A percentile compares a stretch with the other conserved stretches of the same genome.
Conservation (phyloP, 1,140 invertebrate genomes). For the Aphelenchoides avenae region DNA sequence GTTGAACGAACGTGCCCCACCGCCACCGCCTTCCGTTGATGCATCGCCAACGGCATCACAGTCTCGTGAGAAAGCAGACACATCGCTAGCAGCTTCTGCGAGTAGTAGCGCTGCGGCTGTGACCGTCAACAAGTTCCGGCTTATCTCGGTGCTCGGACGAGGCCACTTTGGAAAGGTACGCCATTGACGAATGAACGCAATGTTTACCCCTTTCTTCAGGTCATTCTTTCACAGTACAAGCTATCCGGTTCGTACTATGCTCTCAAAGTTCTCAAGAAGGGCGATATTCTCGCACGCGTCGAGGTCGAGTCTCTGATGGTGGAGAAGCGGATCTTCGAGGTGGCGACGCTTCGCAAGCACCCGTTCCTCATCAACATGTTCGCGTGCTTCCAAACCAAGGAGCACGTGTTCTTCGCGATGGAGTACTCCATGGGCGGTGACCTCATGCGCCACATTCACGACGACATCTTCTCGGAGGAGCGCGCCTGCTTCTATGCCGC, state of each 20-base stretch:
- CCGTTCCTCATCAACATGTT: constrained; percentile 98
- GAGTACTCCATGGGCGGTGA: constrained; percentile 81
- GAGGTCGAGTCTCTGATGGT: constrained; percentile 93
- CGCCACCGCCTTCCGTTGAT: neutral
- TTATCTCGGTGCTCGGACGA: constrained; percentile 90
- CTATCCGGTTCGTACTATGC: constrained; percentile 90
- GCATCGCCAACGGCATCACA: constrained; percentile 10
- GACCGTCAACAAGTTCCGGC: constrained; percentile 88
- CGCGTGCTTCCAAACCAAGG: constrained; percentile 94
- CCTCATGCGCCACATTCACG: constrained; percentile 99
- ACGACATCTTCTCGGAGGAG: constrained; percentile 93
- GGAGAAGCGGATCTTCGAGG: constrained; percentile 97
- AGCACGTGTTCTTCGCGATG: constrained; percentile 98
- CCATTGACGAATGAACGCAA: constrained; percentile 24
- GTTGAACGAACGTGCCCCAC: neutral
- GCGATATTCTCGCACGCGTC: constrained; percentile 94
- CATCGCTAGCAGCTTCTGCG: too few relatives aligned
- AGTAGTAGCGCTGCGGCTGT: too few relatives aligned
- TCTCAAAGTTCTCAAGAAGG: constrained; percentile 96
- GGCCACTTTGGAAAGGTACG: constrained; percentile 97
- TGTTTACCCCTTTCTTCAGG: constrained; percentile 62
- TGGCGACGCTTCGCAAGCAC: constrained; percentile 98
- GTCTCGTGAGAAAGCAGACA: constrained; percentile 67
- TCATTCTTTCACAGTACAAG: constrained; percentile 90
- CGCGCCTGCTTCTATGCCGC: constrained; percentile 97